A percentile compares a stretch with the other conserved stretches of the same genome.
phyloP scores from a whole-genome alignment of 2,113 vertebrate genomes.

The Siphamia tubifer region DNA sequence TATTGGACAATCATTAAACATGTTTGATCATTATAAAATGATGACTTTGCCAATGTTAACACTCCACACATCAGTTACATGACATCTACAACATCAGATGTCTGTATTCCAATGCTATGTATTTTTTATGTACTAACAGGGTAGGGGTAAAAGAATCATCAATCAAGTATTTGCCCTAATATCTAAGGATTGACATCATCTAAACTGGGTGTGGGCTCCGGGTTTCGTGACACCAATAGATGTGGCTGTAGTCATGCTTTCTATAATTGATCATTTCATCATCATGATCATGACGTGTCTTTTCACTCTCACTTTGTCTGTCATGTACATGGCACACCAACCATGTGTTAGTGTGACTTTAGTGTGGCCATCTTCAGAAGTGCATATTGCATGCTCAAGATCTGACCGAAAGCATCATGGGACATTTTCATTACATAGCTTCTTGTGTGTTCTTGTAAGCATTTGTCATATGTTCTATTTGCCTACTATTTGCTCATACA shows the following conservation, averaged over 20 bases:
- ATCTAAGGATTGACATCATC: no score
- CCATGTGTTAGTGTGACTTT: constrained; percentile 18
- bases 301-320: not conserved
- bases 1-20: no score
- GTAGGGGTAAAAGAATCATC: no score
- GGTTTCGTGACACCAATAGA: no score
- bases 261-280: no score
- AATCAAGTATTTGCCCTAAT: no score
- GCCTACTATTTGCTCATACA: not conserved
- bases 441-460: not conserved
- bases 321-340: not conserved
- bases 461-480: not conserved
- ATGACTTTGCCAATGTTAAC: constrained; percentile 7
- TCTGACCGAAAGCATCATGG: constrained; percentile 14
- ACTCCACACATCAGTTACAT: not conserved
- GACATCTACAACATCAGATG: not conserved
- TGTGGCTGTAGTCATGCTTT: no score
- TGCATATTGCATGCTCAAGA: constrained; percentile 1
- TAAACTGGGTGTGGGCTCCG: no score
- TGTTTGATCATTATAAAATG: constrained; percentile 1
- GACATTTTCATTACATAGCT: not conserved
- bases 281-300: no score
- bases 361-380: constrained; percentile 2
- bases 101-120: not conserved
- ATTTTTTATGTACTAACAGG: not conserved